Evolutionary conservation across 2,888 invertebrate species (phyloP), one percentile per base, ranked within the genome.

Genomic region (Melanchra persicariae): DNA sequence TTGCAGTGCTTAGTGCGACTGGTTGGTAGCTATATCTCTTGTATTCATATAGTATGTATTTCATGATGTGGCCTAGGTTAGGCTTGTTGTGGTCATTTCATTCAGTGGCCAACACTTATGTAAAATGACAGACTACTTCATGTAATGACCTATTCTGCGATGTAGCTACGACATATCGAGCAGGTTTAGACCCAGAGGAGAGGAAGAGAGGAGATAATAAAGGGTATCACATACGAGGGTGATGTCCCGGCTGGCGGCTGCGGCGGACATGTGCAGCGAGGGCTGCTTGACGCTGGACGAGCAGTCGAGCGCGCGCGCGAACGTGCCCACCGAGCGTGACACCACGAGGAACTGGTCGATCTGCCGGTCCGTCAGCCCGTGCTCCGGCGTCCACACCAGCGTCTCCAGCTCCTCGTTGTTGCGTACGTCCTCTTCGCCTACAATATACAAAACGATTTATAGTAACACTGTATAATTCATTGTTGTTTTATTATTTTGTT

Each of bases 301-400:
- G 95, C 99, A 99, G 96, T 99, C 99, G 83, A 99, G 97, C 75
- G 99, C 99, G 86, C 99, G 97, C 81, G 99, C 99, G 96, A 99
- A 99, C 82, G 99, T 99, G 85, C 99, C 99, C 85, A 99, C 99
- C 61, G 99, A 99, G 89, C 98, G 97, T 82, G 98, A 98, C 83
- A 98, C 98, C 88, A 99, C 99, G 89, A 99, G 97, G 96, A 99
- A 99, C 96, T 99, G 99, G 97, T 99, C 99, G 88, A 99, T 99
- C 96, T 99, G 99, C 90, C 98, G 97, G 96, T 99, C 99, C 85
- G 98, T 97, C 85, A 99, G 97, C 87, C 97, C 97, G 96, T 99
- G 99, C 88, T 98, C 97, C 59, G 99, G 99, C 81, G 99, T 98
- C 99, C 99, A 99, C 81, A 99, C 97, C 89, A 99, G 95, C 75